Evolutionary conservation across 2,113 vertebrate species (phyloP), one percentile per base, ranked within the genome.

Genomic region (Protomyctophum bolini): DNA sequence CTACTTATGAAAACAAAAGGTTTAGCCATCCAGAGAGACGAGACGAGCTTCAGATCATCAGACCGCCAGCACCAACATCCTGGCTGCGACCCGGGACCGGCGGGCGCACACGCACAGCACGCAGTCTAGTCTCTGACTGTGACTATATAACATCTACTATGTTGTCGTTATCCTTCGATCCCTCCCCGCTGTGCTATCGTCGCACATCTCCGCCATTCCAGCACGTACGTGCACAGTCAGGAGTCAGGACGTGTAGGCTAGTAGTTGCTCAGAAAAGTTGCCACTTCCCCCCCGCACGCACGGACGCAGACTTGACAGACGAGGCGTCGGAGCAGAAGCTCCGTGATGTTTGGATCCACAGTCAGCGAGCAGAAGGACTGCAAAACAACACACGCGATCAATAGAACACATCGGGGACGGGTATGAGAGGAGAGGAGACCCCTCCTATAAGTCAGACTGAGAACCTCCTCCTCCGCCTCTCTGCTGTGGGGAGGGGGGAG

Each of bases 391-490:
- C 84, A 85, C 82, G 21, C 21, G 21, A 88, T 81, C 81, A 85
- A 86, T 80, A 88, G 75, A 71, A 80, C 33, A 41, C 21, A 21
- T 21, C 21, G 33, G 5, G 33, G 1, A 21, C 21, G 33, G 5
- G 33, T 41, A 21, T 1, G 33, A 41, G 33, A 41, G 33, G 2
- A 84, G 83, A 84, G 66, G 67, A 75, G 77, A 76, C 74, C 70
- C 57, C 79, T 77, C 68, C 56, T 69, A 49, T 21, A 21, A 21
- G 62, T 82, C 84, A 58, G 81, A 21, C 21, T 21, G 21, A 21
- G 21, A 88, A 87, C 88, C 88, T 72, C 87, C 88, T 79, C 74
- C 82, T 75, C 33, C 21, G 21, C 21, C 21, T 21, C 5, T 41
- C 33, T 41, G 21, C 33, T 6, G 5, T 1, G 5, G 33, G 33